Evolutionary conservation across 2,113 vertebrate genomes (phyloP), one percentile per base, ranked within the genome.

Genomic region (Protobothrops flavoviridis): DNA sequence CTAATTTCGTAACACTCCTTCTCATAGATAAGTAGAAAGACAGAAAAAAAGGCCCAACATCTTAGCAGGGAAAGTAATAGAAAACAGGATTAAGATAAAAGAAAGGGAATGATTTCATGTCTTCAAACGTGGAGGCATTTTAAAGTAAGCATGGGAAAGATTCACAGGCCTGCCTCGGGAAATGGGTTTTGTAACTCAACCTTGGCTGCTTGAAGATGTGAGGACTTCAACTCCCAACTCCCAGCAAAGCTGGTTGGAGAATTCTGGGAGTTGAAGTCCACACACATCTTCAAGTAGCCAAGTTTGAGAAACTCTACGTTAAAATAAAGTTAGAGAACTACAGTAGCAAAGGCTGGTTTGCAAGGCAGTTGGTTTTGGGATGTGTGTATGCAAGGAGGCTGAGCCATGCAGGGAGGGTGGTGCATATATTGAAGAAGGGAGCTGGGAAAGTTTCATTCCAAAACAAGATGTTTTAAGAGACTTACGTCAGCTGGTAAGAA

Each of bases 1-100:
- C 94, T 95, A 56, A 95, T 96, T 97, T 96, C 39, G 89, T 95
- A 96, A 91, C 5, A 95, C 56, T 81, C 92, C 94, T 95, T 53
- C 50, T 91, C 23, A 94, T 24, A 95, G 52, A 0, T n/a, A 93
- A 96, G 55, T 57, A 91, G 50, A 33, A 93, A 15, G 93, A 8
- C 6, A 1, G 48, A 1, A 7, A 1, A 50, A 24, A 93, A 92
- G 94, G 90, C 24, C n/a, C 24, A 87, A n/a, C 10, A 5, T 94
- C 21, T 87, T 93, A 10, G 64, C 88, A 9, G 33, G 88, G 90
- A 93, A 90, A 4, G 59, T 96, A 96, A 94, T 56, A 94, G 57
- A 20, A 1, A 23, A 11, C 92, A 0, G 4, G 23, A 91, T 91
- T 93, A 90, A 0, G 90, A 89, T 88, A 93, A 92, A 87, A 93